These are phyloP conservation scores for Pluvialis apricaria DNA, from an alignment of 2,113 vertebrate species.

Conservation along the genomic window DNA sequence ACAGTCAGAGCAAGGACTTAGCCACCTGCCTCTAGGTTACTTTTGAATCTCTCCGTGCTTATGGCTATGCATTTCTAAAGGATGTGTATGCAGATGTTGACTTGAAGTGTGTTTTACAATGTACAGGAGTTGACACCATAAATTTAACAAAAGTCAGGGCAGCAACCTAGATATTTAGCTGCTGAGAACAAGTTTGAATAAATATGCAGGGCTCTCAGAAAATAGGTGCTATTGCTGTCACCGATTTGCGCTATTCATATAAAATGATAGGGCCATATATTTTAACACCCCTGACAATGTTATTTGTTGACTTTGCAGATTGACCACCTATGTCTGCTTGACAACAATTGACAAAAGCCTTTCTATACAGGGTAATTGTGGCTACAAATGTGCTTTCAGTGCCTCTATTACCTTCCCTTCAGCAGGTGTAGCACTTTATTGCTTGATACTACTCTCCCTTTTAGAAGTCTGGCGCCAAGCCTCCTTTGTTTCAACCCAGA, in stretches of 20 bases:
- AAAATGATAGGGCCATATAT: neutral
- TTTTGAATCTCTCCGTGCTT: neutral
- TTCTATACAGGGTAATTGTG: neutral
- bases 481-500: conserved; percentile 73
- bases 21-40: neutral
- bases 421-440: conserved; percentile 68
- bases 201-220: neutral
- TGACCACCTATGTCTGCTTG: neutral
- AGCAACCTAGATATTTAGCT: neutral
- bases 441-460: conserved; percentile 34
- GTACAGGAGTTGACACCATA: neutral
- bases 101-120: neutral
- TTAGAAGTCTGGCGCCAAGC: conserved; percentile 67
- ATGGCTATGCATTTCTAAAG: neutral
- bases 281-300: neutral
- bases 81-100: neutral
- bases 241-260: neutral
- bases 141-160: neutral
- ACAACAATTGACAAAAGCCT: conserved; percentile 32
- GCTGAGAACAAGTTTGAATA: neutral
- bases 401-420: conserved; percentile 53
- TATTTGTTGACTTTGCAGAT: conserved; percentile 34
- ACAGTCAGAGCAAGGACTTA: neutral
- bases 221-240: neutral
- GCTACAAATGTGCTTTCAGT: conserved; percentile 42